These are phyloP conservation scores for Ichneumoninae sp. DNA, from an alignment of 2,888 invertebrate genomes.

Conservation along the genomic window DNA sequence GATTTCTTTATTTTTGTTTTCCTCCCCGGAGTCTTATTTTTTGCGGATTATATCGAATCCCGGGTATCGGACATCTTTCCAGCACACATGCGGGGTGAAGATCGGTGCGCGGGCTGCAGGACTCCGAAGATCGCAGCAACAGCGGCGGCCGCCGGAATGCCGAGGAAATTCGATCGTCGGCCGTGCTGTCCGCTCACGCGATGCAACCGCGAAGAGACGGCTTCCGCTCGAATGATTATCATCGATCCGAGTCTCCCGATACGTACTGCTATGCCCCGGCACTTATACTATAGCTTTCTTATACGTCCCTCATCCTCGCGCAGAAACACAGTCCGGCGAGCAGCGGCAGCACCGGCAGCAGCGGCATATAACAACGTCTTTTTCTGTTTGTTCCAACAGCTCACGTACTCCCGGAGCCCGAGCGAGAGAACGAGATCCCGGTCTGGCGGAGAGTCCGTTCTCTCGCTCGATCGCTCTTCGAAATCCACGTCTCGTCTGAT, in stretches of 20 bases:
- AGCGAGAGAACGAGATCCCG: slow-evolving; percentile 17
- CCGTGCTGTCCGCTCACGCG: slow-evolving; percentile 73
- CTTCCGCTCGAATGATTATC: slow-evolving; percentile 77
- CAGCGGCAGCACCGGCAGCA: slow-evolving; percentile 16
- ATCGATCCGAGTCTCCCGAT: slow-evolving; percentile 74
- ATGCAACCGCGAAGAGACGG: slow-evolving; percentile 71
- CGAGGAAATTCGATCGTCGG: slow-evolving; percentile 77
- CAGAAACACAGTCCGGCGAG: slow-evolving; percentile 56
- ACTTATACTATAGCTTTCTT: slow-evolving; percentile 33
- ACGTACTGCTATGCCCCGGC: slow-evolving; percentile 53
- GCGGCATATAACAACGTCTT: slow-evolving; percentile 51
- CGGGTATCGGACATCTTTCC: slow-evolving; percentile 52
- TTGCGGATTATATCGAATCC: slow-evolving; percentile 59
- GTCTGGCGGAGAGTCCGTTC: slow-evolving; percentile 29
- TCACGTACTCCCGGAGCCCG: slow-evolving; percentile 54
- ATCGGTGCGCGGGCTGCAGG: slow-evolving; percentile 46
- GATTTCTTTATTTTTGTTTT: slow-evolving; percentile 13
- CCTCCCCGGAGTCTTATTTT: slow-evolving; percentile 39
- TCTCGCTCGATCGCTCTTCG: slow-evolving; percentile 50
- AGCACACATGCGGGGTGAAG: slow-evolving; percentile 57
- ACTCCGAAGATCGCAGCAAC: slow-evolving; percentile 52
- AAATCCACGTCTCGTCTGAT: slow-evolving; percentile 63
- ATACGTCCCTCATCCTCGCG: slow-evolving; percentile 45
- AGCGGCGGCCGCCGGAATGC: slow-evolving; percentile 71
- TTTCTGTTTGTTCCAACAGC: slow-evolving; percentile 57